Percentiles rank a stretch among this genome's conserved stretches.
These are phyloP conservation scores for Anoplius nigerrimus DNA, from an alignment of 2,888 invertebrate genomes.

Conservation along the genomic window DNA sequence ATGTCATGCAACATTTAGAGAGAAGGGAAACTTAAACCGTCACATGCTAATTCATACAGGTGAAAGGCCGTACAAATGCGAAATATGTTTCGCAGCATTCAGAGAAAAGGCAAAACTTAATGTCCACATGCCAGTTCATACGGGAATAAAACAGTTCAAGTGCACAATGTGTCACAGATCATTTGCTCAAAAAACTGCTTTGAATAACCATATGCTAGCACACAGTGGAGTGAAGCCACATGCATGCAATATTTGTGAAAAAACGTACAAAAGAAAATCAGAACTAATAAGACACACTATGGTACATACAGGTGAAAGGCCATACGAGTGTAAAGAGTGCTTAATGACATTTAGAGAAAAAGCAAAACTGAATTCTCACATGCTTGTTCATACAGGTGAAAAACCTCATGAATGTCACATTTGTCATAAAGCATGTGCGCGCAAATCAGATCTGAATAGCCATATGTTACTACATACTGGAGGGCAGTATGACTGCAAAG, in stretches of 20 bases:
- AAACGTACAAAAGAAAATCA: constrained; percentile 70
- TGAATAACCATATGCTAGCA: constrained; percentile 70
- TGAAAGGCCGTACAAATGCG: constrained; percentile 64
- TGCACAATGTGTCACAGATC: constrained; percentile 68
- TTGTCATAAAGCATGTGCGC: constrained; percentile 70
- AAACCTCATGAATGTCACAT: constrained; percentile 71
- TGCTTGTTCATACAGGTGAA: constrained; percentile 72
- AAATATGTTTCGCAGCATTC: constrained; percentile 64
- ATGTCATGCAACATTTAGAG: constrained; percentile 60
- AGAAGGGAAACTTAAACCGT: constrained; percentile 60
- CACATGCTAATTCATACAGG: constrained; percentile 63
- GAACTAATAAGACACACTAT: constrained; percentile 70
- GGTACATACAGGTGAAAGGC: constrained; percentile 71
- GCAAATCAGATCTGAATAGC: constrained; percentile 71
- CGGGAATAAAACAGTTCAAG: constrained; percentile 64
- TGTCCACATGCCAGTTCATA: constrained; percentile 59
- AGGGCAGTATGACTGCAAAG: constrained; percentile 71
- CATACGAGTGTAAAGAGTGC: constrained; percentile 72
- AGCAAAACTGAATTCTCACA: constrained; percentile 70
- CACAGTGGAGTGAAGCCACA: constrained; percentile 71
- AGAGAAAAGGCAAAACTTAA: constrained; percentile 63
- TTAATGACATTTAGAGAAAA: constrained; percentile 72
- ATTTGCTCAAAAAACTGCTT: constrained; percentile 66
- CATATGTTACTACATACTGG: constrained; percentile 72
- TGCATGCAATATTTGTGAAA: constrained; percentile 69